Evolutionary conservation across 2,797 vertebrate species (phyloP).

Genomic region (Dipus sagitta): DNA sequence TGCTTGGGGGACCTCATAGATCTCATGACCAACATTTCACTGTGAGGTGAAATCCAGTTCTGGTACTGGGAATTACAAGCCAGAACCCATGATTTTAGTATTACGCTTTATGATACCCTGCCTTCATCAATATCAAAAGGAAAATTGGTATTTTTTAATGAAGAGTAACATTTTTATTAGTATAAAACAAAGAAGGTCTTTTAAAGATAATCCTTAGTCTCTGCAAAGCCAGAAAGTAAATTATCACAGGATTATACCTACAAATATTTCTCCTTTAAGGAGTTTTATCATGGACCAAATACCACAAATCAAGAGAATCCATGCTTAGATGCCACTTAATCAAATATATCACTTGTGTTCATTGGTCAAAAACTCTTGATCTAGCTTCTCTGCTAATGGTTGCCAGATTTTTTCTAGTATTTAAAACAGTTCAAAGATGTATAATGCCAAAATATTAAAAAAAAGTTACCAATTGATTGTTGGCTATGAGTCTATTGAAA

Average conservation of each 20-base stretch:
- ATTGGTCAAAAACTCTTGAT: slow-evolving; percentile 10
- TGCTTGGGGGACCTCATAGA: no score
- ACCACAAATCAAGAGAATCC: slow-evolving; percentile 14
- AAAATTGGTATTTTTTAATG: background rate
- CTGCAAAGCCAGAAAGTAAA: slow-evolving; percentile 21
- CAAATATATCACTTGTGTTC: background rate
- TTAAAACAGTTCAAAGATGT: background rate
- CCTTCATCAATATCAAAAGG: background rate
- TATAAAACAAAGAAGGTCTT: background rate
- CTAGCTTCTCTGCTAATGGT: background rate
- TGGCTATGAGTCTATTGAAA: background rate
- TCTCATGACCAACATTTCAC: no score
- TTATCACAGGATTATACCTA: background rate
- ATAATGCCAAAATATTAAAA: slow-evolving; percentile 32
- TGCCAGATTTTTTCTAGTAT: background rate
- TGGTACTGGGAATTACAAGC: no score
- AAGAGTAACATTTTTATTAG: background rate
- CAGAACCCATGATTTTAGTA: no score
- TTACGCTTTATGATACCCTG: background rate
- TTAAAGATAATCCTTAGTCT: slow-evolving; percentile 17
- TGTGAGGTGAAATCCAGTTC: no score
- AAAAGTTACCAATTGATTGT: background rate
- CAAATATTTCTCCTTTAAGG: slow-evolving; percentile 1
- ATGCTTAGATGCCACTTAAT: slow-evolving; percentile 51
- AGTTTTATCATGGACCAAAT: slow-evolving; percentile 6